Evolutionary conservation across 1,140 invertebrate species (phyloP).

Genomic region (Maconellicoccus hirsutus): DNA sequence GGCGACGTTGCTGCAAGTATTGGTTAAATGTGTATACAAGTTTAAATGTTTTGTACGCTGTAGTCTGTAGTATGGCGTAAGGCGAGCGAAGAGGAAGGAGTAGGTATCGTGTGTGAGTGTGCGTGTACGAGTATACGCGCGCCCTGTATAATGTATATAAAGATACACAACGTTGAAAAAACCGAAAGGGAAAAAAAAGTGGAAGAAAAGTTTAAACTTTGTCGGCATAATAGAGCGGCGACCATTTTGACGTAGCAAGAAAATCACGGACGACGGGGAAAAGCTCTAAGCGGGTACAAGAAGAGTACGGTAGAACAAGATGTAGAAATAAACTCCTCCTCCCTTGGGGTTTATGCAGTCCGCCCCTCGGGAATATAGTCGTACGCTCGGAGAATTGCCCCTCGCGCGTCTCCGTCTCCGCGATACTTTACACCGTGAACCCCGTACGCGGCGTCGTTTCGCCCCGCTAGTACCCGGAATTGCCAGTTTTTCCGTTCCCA

Average conservation of each 20-base stretch:
- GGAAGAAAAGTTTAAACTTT: slow-evolving; percentile 19
- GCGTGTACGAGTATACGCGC: too few relatives aligned
- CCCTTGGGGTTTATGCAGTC: slow-evolving; percentile 24
- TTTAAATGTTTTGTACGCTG: not conserved
- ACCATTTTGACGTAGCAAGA: slow-evolving; percentile 15
- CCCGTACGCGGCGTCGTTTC: not conserved
- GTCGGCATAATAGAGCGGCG: slow-evolving; percentile 11
- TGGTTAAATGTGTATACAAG: not conserved
- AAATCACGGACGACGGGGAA: slow-evolving; percentile 12
- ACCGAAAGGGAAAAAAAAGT: slow-evolving; percentile 7
- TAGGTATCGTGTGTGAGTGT: too few relatives aligned
- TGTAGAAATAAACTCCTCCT: slow-evolving; percentile 22
- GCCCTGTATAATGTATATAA: not conserved
- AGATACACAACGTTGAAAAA: not conserved
- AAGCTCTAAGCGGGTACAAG: slow-evolving; percentile 11
- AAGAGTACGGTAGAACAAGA: slow-evolving; percentile 18
- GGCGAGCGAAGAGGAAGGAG: too few relatives aligned
- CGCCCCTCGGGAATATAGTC: slow-evolving; percentile 25
- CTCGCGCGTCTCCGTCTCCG: not conserved
- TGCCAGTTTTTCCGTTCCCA: slow-evolving; percentile 20
- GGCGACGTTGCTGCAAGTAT: not conserved
- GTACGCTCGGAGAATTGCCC: slow-evolving; percentile 22
- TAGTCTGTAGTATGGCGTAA: too few relatives aligned
- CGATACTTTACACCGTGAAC: not conserved
- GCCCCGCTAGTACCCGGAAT: not conserved